phyloP scores from a whole-genome alignment of 2,888 invertebrate genomes.

The Mesorhabditis spiculigera region DNA sequence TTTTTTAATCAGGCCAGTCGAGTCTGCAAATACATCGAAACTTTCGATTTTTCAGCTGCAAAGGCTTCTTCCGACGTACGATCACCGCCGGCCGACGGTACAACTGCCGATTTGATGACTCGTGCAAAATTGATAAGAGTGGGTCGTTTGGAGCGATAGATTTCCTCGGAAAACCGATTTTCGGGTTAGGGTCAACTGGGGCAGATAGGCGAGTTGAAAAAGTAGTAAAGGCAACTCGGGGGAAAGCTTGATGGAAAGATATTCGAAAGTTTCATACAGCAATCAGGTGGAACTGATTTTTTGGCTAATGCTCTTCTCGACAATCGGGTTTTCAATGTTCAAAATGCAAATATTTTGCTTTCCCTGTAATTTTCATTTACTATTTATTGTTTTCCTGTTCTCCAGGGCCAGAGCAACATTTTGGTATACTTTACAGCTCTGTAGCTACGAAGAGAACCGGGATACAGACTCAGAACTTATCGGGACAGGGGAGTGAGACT shows the following conservation, averaged over 20 bases:
- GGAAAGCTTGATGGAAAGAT: not conserved
- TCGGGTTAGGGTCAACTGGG: too few species aligned
- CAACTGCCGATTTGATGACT: constrained; percentile 47
- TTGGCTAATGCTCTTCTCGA: not conserved
- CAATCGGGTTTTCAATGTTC: too few species aligned
- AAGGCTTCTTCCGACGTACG: constrained; percentile 55
- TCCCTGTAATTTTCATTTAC: too few species aligned
- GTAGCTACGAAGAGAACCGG: too few species aligned
- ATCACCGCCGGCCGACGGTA: constrained; percentile 51
- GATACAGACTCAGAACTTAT: too few species aligned
- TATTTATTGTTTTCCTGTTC: too few species aligned
- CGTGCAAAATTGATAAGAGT: constrained; percentile 52
- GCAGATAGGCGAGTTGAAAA: constrained; percentile 10
- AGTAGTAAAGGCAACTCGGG: not conserved
- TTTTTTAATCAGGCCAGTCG: not conserved
- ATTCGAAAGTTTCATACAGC: not conserved
- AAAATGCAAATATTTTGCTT: too few species aligned
- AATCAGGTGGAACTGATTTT: not conserved
- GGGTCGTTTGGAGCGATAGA: not conserved
- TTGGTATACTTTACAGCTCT: too few species aligned
- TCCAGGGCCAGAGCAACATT: too few species aligned
- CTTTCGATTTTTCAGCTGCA: constrained; percentile 26
- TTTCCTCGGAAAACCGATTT: too few species aligned
- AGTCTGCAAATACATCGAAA: not conserved
- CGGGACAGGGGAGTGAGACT: too few species aligned